Base-by-base conservation (phyloP, 2,888 invertebrate species). In the Xanthia icteritia region DNA sequence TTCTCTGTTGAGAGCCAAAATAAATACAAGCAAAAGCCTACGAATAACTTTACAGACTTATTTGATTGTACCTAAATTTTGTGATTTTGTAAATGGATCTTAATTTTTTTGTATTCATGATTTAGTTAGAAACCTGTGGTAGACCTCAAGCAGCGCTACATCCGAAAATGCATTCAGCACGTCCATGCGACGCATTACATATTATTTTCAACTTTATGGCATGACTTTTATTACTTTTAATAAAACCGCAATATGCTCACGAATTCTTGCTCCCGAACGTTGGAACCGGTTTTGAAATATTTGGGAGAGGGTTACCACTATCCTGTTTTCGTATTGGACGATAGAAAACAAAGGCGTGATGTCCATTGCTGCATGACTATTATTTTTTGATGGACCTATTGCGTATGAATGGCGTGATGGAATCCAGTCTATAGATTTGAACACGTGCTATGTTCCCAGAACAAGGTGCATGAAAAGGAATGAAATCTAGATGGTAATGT, bases 211-310 rank as follows among this genome's bases (percentile, higher is more conserved):
- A 74, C 56, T 79, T 77, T 79, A 78, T 69, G 76, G 65, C 68
- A 76, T 39, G 76, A 72, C 48, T 86, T 69, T 84, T 77, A 86
- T 79, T 67, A 67, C 76, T 67, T 81, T 76, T 68, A 81, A 80
- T 78, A 73, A 78, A 82, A 86, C 79, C 79, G 72, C 84, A 80
- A 75, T 79, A 76, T 78, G 67, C 64, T 64, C 79, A 76, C 75
- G 81, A 76, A 70, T 60, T 70, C 79, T 58, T 66, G 71, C 80
- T 80, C 85, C 87, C 56, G 82, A 75, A 77, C 66, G 58, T 76
- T 79, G 71, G 73, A 90, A 90, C 91, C 87, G 87, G 91, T 90
- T 86, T 79, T 76, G 42, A 76, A 79, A 80, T 81, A 86, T 86
- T 88, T 86, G 86, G 87, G 80, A 87, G 82, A 82, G 84, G 87